Base-by-base conservation (phyloP, 2,797 vertebrate species). In the Scarus forsteni region DNA sequence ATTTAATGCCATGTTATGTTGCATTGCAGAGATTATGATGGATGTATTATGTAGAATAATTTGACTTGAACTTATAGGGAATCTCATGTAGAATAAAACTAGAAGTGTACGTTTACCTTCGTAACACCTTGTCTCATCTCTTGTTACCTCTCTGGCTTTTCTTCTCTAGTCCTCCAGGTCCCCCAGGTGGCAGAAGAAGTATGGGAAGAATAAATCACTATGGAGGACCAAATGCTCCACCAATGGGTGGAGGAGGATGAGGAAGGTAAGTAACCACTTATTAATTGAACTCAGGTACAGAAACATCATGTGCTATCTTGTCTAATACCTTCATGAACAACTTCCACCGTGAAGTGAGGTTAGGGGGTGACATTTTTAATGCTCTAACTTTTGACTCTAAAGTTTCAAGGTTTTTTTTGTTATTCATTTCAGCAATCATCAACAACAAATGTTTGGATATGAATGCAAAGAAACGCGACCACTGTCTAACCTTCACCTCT, bases 211-310 rank as follows among this genome's bases (percentile, higher is more conserved):
- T 99, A 94, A 95, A 89, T 80, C 95, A 97, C 3, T 92, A 94
- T 66, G 94, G 58, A 36, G 96, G 97, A n/a, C 97, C 98, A 36
- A 94, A 27, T 53, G 90, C 98, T 70, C 98, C 98, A 74, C 97
- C 98, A 39, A 97, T 97, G 97, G 96, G 95, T 55, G 97, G 96
- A 81, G 96, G 97, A 85, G 97, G 98, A 96, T 99, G 97, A 99
- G 97, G 98, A 98, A 97, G 98, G 97, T 99, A 42, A 85, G 80
- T 5, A 27, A 45, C 18, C 12, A 49, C 39, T 16, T 46, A 6
- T 14, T 8, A 34, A n/a, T 15, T 1, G 35, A 72, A 27, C 6
- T 42, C 60, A n/a, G 13, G 38, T 10, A 27, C 5, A 2, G n/a
- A 60, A 49, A n/a, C 60, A 60, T 0, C 6, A 11, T 10, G 38